Evolutionary conservation across 2,113 vertebrate genomes (phyloP).

Genomic region (Xenus cinereus): DNA sequence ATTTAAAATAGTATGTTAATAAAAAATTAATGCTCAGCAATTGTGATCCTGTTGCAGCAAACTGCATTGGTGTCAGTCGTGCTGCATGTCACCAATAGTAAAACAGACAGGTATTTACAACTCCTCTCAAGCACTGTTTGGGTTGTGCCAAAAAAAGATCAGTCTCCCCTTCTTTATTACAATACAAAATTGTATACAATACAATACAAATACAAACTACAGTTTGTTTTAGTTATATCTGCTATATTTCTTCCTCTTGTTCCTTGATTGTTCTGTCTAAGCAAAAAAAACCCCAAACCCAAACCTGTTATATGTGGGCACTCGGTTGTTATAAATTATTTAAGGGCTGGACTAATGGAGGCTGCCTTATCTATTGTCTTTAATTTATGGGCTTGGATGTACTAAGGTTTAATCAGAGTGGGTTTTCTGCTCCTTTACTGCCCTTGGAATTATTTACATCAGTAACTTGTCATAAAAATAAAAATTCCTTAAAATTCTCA

Average conservation of each 20-base stretch:
- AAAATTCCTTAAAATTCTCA: not conserved
- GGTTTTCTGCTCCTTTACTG: slow-evolving; percentile 1
- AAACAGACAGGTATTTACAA: not conserved
- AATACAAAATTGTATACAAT: not conserved
- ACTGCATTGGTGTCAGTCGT: not conserved
- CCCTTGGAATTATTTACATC: slow-evolving; percentile 28
- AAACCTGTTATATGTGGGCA: not conserved
- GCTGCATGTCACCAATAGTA: not conserved
- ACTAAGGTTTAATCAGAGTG: not conserved
- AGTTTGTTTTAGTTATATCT: not conserved
- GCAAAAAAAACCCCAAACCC: not conserved
- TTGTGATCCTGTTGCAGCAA: not conserved
- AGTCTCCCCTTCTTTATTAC: not conserved
- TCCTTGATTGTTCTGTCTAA: not conserved
- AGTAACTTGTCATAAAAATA: not conserved
- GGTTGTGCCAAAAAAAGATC: not conserved
- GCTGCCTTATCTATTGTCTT: not conserved
- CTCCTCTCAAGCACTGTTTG: not conserved
- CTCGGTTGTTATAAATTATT: not conserved
- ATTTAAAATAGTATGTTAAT: not conserved
- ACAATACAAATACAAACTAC: not conserved
- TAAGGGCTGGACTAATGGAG: not conserved
- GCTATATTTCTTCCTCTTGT: not conserved
- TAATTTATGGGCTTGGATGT: not conserved
- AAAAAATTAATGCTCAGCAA: not conserved